Conservation (phyloP, 2,113 vertebrate genomes). For the Notarius quadriscutis region DNA sequence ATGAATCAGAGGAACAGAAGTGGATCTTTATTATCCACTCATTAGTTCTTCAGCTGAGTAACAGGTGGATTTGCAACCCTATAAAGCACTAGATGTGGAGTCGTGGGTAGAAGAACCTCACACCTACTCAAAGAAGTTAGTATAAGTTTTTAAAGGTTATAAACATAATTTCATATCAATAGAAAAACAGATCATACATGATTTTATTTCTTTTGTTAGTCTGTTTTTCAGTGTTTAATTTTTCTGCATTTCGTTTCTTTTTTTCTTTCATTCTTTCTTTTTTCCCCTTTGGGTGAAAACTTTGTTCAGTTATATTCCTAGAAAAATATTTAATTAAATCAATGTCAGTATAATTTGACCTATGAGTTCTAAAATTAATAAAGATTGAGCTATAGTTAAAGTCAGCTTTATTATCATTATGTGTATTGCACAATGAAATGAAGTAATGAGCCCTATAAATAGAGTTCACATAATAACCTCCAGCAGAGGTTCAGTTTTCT, state of each 20-base stretch:
- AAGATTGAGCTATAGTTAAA: neutral
- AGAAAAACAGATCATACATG: neutral
- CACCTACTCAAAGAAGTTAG: neutral
- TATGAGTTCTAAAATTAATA: neutral
- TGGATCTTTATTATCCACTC: neutral
- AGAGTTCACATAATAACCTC: conserved; percentile 8
- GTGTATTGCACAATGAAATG: neutral
- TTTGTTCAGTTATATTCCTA: neutral
- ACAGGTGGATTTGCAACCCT: neutral
- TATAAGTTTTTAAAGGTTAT: neutral
- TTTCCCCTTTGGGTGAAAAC: neutral
- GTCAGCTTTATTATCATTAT: neutral
- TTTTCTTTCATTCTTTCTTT: no score
- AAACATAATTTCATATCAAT: neutral
- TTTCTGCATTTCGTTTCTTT: neutral
- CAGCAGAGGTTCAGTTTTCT: neutral
- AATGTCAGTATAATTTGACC: neutral
- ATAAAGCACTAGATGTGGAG: neutral
- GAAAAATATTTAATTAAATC: neutral
- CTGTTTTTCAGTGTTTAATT: neutral
- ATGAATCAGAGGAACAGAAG: neutral
- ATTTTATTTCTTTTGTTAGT: neutral
- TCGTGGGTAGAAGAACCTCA: neutral
- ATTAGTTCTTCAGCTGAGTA: neutral
- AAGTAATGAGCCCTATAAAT: conserved; percentile 19